Conservation (phyloP, 2,113 vertebrate species). For the Sus scrofa region DNA sequence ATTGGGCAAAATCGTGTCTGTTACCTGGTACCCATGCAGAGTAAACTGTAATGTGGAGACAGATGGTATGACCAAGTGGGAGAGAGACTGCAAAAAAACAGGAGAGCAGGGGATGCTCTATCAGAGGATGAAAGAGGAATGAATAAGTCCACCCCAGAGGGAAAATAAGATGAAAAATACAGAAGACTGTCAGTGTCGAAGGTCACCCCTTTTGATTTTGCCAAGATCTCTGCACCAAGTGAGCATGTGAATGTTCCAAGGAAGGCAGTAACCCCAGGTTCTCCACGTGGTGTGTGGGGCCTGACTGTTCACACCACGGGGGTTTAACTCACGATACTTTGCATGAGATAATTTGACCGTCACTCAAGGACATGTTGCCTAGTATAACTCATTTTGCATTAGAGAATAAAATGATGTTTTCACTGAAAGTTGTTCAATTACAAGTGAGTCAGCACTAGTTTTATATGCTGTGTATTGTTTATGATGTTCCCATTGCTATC, state of each 20-base stretch:
- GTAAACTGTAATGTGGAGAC: slow-evolving; percentile 84
- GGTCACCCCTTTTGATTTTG: slow-evolving; percentile 78
- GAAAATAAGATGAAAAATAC: slow-evolving; percentile 81
- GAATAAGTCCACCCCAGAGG: slow-evolving; percentile 75
- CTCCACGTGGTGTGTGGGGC: not conserved
- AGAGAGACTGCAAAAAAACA: slow-evolving; percentile 81
- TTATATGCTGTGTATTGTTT: not conserved
- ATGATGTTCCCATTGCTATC: not conserved
- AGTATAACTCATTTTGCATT: not conserved
- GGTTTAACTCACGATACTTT: not conserved
- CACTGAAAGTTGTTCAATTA: not conserved
- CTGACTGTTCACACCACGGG: not conserved
- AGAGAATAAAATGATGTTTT: not conserved
- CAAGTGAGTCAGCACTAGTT: not conserved
- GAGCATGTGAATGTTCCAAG: slow-evolving; percentile 58
- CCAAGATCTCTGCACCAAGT: slow-evolving; percentile 67
- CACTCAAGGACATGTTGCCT: not conserved
- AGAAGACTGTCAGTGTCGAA: slow-evolving; percentile 81
- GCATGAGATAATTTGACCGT: not conserved
- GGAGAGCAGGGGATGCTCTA: slow-evolving; percentile 66
- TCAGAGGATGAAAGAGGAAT: slow-evolving; percentile 77
- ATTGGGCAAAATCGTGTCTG: slow-evolving; percentile 82
- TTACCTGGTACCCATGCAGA: slow-evolving; percentile 86
- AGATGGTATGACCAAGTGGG: slow-evolving; percentile 84
- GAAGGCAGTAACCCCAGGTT: slow-evolving; percentile 57